phyloP scores from a whole-genome alignment of 2,888 invertebrate genomes.

The Pocota personata region DNA sequence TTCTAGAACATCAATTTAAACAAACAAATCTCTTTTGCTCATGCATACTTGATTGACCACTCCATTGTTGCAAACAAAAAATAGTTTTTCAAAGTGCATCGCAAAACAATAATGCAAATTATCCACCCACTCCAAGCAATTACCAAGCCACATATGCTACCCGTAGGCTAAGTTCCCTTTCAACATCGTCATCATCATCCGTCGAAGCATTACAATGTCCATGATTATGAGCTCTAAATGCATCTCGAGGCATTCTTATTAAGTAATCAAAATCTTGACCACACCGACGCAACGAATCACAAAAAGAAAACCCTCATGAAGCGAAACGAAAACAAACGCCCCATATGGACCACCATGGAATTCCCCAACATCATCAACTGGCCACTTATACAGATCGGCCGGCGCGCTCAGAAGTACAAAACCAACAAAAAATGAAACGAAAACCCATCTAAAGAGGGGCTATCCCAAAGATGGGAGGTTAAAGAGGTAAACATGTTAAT shows the following conservation, averaged over 20 bases:
- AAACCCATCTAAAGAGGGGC: constrained; percentile 43
- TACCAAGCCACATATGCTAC: constrained; percentile 53
- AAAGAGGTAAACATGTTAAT: constrained; percentile 73
- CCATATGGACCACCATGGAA: constrained; percentile 59
- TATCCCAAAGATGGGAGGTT: constrained; percentile 55
- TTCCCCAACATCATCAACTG: constrained; percentile 59
- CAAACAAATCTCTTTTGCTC: no score
- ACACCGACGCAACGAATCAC: constrained; percentile 51
- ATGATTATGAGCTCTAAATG: constrained; percentile 67
- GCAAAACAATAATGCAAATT: constrained; percentile 49
- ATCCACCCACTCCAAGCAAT: constrained; percentile 64
- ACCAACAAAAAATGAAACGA: constrained; percentile 60
- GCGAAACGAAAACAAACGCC: constrained; percentile 37
- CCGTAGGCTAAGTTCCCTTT: constrained; percentile 46
- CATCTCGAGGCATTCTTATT: constrained; percentile 71
- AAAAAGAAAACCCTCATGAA: background rate
- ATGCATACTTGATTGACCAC: no score
- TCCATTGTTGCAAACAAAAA: no score
- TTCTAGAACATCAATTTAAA: no score
- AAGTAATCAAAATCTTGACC: constrained; percentile 74
- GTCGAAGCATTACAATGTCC: constrained; percentile 28
- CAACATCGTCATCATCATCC: constrained; percentile 38
- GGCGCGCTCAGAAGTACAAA: constrained; percentile 5
- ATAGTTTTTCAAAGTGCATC: background rate
- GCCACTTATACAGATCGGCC: constrained; percentile 54